Base-by-base conservation (phyloP, 92 coral and sea anemone genomes). In the Porites divaricata region DNA sequence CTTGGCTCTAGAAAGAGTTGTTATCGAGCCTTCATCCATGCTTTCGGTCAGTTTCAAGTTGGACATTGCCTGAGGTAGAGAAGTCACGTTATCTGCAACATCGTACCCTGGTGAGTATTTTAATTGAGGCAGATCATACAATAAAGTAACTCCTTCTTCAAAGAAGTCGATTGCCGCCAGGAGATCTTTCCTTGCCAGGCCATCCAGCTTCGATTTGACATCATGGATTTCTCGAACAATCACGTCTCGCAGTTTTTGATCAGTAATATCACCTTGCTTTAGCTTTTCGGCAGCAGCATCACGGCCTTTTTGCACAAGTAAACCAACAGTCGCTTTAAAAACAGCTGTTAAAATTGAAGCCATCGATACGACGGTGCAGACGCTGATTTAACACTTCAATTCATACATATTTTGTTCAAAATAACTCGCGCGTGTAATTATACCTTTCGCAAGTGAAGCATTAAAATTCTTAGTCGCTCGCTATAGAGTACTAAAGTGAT, bases 321-420 rank as follows among this genome's bases (percentile, higher is more conserved):
- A 75, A 66, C 94, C 89, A 56, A 91, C 14, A 6, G 93, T 90
- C 21, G 57, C 75, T 48, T 76, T 67, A 25, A 88, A 77, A n/a
- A 83, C 83, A 35, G 64, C 59, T 63, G 74, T 61, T 7, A 75
- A 35, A 56, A 88, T 77, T 11, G 83, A 75, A 20, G 87, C 74
- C 91, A 88, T 88, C 45, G 45, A 35, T 35, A 35, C 45, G 45
- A 35, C 45, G 4, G 45, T 35, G 45, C 45, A 35, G 3, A 35
- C 6, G 45, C 45, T 35, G 45, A 35, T 35, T 35, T 6, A 35
- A 35, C 45, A 4, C 45, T 35, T 35, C 58, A 53, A 13, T 53
- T 14, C 58, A 53, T 9, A 14, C 15, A 14, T 14, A 7, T 9
- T 4, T 51, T 9, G 9, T 53, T 14, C 58, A 53, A 9, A 53